These are phyloP conservation scores for Hemibagrus guttatus DNA, from an alignment of 2,797 vertebrate species.

Conservation along the genomic window DNA sequence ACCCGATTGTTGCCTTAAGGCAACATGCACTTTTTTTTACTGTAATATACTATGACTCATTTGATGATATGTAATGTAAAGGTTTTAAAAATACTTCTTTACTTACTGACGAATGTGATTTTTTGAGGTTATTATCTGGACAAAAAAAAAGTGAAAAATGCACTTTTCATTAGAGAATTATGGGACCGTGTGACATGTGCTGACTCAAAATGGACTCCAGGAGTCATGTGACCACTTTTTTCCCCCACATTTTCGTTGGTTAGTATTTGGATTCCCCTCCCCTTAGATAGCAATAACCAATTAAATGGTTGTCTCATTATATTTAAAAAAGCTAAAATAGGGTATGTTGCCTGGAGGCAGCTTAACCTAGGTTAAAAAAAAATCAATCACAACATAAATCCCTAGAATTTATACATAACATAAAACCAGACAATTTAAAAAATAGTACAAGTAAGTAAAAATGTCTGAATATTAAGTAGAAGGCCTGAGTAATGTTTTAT, in stretches of 20 bases:
- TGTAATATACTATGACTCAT: background rate
- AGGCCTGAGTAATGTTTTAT: background rate
- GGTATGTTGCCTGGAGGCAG: background rate
- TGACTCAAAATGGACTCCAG: background rate
- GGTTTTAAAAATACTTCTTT: background rate
- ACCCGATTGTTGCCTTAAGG: too few species aligned
- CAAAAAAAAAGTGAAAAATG: background rate
- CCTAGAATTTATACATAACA: too few species aligned
- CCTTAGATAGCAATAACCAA: too few species aligned
- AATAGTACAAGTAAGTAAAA: background rate
- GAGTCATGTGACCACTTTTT: too few species aligned
- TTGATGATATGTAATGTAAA: background rate
- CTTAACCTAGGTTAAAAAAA: background rate
- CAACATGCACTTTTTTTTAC: background rate
- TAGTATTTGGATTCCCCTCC: too few species aligned
- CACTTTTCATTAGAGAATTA: background rate
- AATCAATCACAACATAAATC: background rate
- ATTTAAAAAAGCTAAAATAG: too few species aligned
- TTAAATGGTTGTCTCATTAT: too few species aligned
- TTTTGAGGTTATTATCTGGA: too few species aligned
- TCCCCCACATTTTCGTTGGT: too few species aligned
- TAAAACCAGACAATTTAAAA: background rate
- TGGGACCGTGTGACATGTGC: background rate
- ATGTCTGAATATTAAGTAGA: background rate
- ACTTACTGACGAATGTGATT: too few species aligned